phyloP scores from a whole-genome alignment of 2,113 vertebrate species.

The Nestor notabilis region DNA sequence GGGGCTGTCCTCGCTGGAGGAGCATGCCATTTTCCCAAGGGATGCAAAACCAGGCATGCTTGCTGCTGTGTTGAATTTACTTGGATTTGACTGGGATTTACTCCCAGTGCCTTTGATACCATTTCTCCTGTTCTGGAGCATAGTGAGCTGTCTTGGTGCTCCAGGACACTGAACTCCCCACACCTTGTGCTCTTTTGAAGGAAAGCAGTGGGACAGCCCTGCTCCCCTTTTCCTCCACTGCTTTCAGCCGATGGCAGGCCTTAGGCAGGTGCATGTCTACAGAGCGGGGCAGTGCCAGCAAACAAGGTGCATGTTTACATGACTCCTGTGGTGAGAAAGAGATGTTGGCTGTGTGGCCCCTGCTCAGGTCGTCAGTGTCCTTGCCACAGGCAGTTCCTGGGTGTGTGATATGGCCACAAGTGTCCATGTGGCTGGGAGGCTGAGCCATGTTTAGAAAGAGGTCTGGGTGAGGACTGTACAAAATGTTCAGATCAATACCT shows the following conservation, averaged over 20 bases:
- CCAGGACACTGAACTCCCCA: neutral
- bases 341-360: fast-evolving
- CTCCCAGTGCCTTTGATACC: neutral
- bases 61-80: neutral
- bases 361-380: fast-evolving
- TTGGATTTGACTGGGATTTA: neutral
- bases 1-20: neutral
- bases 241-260: neutral
- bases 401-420: fast-evolving
- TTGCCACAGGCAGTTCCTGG: fast-evolving
- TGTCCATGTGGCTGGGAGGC: neutral
- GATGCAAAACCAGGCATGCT: neutral
- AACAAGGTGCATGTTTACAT: fast-evolving
- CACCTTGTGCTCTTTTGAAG: neutral
- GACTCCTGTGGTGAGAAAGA: fast-evolving
- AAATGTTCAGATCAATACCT: neutral
- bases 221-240: neutral
- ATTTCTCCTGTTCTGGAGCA: neutral
- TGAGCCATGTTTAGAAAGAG: neutral
- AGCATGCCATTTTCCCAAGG: neutral
- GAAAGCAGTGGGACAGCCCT: neutral
- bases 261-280: fast-evolving
- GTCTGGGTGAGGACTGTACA: neutral
- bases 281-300: neutral
- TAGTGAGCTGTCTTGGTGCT: neutral